Base-by-base conservation (phyloP, 2,888 invertebrate species). In the Chouioia cunea region DNA sequence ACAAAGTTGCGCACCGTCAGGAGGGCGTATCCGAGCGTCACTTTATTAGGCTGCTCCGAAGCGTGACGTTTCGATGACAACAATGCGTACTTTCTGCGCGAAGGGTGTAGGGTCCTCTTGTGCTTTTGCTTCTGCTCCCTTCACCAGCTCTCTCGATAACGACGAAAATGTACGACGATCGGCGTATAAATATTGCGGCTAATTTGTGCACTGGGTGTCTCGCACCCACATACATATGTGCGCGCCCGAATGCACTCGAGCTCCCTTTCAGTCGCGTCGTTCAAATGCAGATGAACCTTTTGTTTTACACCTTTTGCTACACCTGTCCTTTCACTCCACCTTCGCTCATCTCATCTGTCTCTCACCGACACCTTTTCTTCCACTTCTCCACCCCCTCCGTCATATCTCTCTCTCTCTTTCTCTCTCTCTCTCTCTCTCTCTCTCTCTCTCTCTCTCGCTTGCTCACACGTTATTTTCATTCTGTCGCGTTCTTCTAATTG, bases 151-250 rank as follows among this genome's bases (percentile, higher is more conserved):
- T 22, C 60, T 23, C 43, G 23, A 12, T 22, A 18, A 22, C 56
- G 44, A 44, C 10, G 59, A 59, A 12, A 36, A 22, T 36, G 23
- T 18, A 59, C 12, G 27, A 43, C 71, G 65, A 71, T 68, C 64
- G 16, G 56, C 52, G 52, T 54, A 63, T 82, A 85, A 84, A 85
- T 83, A 82, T 82, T 82, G 80, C 79, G 79, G 82, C 83, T 85
- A 85, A 85, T 85, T 85, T 84, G 82, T 75, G 77, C 78, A 83
- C 83, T 83, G 83, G 83, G 71, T 64, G 67, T 54, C 36, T 60
- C 43, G 20, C 27, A n/a, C 22, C 14, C 18, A 15, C 27, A 16
- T 18, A 12, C 20, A 22, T 44, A 18, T 22, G 60, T 23, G 57
- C 62, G 66, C 73, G 78, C 78, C 36, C n/a, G n/a, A n/a, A 27